Evolutionary conservation across 2,113 vertebrate genomes (phyloP), one percentile per base, ranked within the genome.

Genomic region (Cephalophus harveyi): DNA sequence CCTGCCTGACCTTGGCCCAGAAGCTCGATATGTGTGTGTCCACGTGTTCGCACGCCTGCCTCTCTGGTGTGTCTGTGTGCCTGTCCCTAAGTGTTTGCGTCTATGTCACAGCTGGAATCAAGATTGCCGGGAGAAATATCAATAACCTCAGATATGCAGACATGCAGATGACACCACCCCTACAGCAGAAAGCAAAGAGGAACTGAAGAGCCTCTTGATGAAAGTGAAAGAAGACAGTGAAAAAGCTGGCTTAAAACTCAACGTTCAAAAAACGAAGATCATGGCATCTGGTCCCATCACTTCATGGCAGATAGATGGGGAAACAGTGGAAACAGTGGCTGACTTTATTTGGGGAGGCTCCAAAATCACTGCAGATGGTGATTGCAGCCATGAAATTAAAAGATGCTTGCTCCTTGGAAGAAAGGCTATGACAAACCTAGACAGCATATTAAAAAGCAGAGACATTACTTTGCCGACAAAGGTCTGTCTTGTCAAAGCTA

Each of bases 1-100:
- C 48, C 57, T 11, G 10, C 40, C n/a, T 11, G 79, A 16, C 6
- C 15, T 27, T 5, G 52, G 54, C 52, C 85, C 85, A 17, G 43
- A 74, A 50, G 30, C 55, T 36, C 7, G 54, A 23, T 14, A 15
- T 3, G 5, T 28, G 33, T 2, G 19, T 74, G 15, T 25, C 25
- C 27, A 6, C 7, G 7, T 7, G 64, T 48, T 9, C 30, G 2
- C 5, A 1, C 0, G 1, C 40, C 2, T 59, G 21, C 14, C 7
- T 48, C 7, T 15, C 1, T 25, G 16, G 28, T 1, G 27, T 6
- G 12, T 83, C 25, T 30, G 40, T 25, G 28, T 64, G 57, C 12
- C 7, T 1, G 2, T 54, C 30, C 30, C 2, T 1, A 1, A 16
- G 8, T 33, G 33, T 27, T 2, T 17, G 17, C 4, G 11, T 11